phyloP scores from a whole-genome alignment of 2,113 vertebrate genomes.

The Muntiacus muntjak region DNA sequence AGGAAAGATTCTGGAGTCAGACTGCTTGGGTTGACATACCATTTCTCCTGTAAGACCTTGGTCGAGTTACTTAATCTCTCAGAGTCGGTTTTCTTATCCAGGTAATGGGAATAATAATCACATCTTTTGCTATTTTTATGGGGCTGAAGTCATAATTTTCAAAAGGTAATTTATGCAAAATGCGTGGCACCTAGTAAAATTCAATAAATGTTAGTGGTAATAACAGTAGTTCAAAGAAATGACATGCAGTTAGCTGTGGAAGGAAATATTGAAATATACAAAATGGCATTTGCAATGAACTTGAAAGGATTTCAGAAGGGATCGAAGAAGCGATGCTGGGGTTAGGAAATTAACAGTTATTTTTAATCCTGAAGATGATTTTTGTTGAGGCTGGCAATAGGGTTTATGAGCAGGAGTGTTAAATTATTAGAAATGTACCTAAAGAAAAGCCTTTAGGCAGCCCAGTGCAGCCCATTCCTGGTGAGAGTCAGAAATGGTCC shows the following conservation, averaged over 20 bases:
- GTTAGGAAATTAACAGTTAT: not conserved
- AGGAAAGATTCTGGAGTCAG: not conserved
- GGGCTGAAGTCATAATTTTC: not conserved
- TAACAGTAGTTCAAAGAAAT: not conserved
- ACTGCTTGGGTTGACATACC: not conserved
- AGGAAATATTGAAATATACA: not conserved
- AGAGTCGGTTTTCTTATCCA: not conserved
- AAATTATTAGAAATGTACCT: not conserved
- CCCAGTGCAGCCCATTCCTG: not conserved
- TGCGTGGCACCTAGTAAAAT: slow-evolving; percentile 5
- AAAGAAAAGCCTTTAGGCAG: not conserved
- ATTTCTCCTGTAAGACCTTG: not conserved
- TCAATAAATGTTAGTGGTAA: not conserved
- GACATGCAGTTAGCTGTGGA: not conserved
- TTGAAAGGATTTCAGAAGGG: slow-evolving; percentile 1
- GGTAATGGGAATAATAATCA: slow-evolving; percentile 5
- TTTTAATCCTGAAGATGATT: not conserved
- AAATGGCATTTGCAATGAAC: not conserved
- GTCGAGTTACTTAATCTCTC: not conserved
- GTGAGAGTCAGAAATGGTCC: not conserved
- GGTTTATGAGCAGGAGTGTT: not conserved
- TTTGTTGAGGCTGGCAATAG: not conserved
- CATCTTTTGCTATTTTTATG: slow-evolving; percentile 26
- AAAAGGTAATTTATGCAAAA: slow-evolving; percentile 11
- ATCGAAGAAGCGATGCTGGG: not conserved